Evolutionary conservation across 2,888 invertebrate species (phyloP).

Genomic region (Rhagonycha lutea): DNA sequence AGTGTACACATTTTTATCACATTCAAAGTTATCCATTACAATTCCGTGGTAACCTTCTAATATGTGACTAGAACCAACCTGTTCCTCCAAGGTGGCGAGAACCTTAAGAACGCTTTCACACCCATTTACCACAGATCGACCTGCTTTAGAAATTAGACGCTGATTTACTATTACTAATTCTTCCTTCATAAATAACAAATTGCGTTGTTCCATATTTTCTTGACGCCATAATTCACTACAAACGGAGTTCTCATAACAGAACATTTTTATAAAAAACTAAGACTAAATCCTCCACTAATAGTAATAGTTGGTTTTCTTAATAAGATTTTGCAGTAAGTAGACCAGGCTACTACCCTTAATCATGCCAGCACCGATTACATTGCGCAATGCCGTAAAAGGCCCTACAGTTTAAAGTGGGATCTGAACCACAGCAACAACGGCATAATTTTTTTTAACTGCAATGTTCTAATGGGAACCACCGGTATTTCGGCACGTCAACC

Average conservation of each 20-base stretch:
- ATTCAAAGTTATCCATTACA: constrained; percentile 96
- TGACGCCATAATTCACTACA: constrained; percentile 88
- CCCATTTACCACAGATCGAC: constrained; percentile 95
- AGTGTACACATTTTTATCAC: constrained; percentile 95
- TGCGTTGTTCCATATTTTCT: constrained; percentile 91
- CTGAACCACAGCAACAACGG: too few relatives aligned
- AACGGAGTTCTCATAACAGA: not conserved
- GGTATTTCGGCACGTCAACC: too few relatives aligned
- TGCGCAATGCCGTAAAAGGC: too few relatives aligned
- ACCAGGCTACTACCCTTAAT: too few relatives aligned
- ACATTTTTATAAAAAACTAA: too few relatives aligned
- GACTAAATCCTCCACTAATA: too few relatives aligned
- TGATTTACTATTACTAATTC: constrained; percentile 95
- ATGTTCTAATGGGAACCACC: too few relatives aligned
- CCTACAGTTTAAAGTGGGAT: too few relatives aligned
- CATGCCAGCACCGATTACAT: too few relatives aligned
- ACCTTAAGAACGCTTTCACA: constrained; percentile 96
- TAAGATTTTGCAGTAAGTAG: too few relatives aligned
- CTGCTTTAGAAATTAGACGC: constrained; percentile 94
- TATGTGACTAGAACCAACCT: constrained; percentile 75
- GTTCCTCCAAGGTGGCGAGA: constrained; percentile 80
- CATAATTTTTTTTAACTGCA: too few relatives aligned
- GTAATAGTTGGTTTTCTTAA: too few relatives aligned
- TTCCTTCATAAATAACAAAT: constrained; percentile 87
- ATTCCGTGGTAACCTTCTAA: constrained; percentile 89